Conservation (phyloP, 2,113 vertebrate species). For the Thermophis baileyi region DNA sequence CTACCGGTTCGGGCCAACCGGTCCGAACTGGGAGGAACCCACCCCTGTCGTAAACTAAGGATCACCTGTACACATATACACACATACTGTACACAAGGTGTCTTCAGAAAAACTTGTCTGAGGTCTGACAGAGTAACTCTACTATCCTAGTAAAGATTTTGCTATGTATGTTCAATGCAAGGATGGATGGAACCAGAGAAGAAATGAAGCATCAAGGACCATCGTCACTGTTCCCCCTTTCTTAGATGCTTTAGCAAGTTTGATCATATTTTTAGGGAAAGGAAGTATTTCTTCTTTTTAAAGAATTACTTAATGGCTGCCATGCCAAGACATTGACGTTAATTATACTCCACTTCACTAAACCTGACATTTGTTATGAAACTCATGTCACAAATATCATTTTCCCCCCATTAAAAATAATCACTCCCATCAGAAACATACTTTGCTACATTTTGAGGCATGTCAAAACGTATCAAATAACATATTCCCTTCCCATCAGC, state of each 20-base stretch:
- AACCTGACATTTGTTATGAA: slow-evolving; percentile 55
- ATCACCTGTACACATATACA: background rate
- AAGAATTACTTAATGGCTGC: slow-evolving; percentile 25
- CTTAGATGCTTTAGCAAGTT: background rate
- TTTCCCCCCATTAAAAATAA: slow-evolving; percentile 44
- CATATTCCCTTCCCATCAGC: slow-evolving; percentile 40
- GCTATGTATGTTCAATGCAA: background rate
- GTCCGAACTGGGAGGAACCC: no score
- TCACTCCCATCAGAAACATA: slow-evolving; percentile 48
- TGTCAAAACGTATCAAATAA: slow-evolving; percentile 61
- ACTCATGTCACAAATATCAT: slow-evolving; percentile 42
- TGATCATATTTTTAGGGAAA: background rate
- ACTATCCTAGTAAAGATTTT: background rate
- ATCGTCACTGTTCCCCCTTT: background rate
- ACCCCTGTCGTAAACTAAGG: background rate
- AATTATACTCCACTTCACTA: slow-evolving; percentile 50
- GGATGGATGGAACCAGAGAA: background rate
- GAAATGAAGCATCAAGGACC: background rate
- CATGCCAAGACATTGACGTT: slow-evolving; percentile 38
- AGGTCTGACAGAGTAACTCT: background rate
- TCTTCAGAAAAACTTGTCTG: background rate
- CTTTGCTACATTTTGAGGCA: slow-evolving; percentile 35
- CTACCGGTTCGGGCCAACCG: no score
- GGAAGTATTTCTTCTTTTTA: slow-evolving; percentile 12
- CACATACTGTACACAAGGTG: background rate